Conservation (phyloP, 2,888 invertebrate species). For the Lithodes maja region DNA sequence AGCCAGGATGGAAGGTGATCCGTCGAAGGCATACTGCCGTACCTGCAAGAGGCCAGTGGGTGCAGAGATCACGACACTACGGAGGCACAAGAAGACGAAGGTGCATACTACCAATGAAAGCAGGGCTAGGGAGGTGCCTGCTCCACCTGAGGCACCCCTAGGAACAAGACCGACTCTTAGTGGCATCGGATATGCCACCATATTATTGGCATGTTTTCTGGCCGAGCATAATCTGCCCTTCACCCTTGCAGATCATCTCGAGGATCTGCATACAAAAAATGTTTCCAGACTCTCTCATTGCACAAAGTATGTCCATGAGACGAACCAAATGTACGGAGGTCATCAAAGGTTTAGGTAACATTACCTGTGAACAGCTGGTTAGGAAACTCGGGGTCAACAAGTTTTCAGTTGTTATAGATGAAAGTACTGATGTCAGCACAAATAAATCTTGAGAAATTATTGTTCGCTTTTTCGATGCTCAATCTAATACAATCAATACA, state of each 20-base stretch:
- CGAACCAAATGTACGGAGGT: conserved; percentile 34
- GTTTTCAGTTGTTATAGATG: conserved; percentile 38
- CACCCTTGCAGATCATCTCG: conserved; percentile 21
- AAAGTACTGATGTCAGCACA: conserved; percentile 25
- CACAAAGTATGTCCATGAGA: conserved; percentile 22
- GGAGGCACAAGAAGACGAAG: no score
- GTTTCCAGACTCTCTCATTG: conserved; percentile 44
- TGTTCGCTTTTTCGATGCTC: conserved; percentile 26
- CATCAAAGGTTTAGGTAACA: background rate
- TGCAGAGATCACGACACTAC: no score
- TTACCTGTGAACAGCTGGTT: conserved; percentile 7
- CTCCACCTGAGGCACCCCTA: no score
- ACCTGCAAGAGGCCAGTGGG: no score
- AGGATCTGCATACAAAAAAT: conserved; percentile 4
- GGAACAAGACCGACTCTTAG: background rate
- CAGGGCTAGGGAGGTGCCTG: no score
- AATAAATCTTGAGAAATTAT: background rate
- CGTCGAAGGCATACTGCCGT: no score
- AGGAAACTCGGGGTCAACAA: background rate
- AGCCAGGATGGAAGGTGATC: no score
- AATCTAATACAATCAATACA: background rate
- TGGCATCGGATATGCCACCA: conserved; percentile 1
- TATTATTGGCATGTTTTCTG: conserved; percentile 27
- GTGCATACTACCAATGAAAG: no score
- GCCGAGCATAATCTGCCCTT: conserved; percentile 42